Evolutionary conservation across 2,113 vertebrate species (phyloP), one percentile per base, ranked within the genome.

Genomic region (Cynopterus brachyotis): DNA sequence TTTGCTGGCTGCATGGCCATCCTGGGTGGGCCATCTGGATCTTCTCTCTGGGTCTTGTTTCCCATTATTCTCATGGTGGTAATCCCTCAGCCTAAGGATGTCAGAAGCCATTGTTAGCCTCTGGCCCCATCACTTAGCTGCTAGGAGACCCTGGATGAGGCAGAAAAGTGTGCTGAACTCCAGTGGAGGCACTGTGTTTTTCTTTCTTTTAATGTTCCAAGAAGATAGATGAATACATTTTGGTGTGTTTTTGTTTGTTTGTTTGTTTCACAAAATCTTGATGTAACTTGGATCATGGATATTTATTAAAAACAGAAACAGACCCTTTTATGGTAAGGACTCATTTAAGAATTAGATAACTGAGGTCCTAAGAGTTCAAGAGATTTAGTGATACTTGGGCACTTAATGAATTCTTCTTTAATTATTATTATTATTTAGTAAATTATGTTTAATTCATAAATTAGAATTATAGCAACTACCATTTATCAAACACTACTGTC

Each of bases 131-230:
- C 11, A 0, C 20, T 35, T 42, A 22, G 26, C 35, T 0, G 1
- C 60, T 32, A 4, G 57, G 40, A 28, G 45, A 45, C 28, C 17
- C 15, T 7, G 17, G 13, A 10, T 6, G 7, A 95, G 59, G 62
- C 6, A 2, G 55, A 60, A 53, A 4, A 30, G 67, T 17, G 60
- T 35, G 55, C 45, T 37, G 42, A 59, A 30, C 10, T 20, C 53
- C 11, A 9, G 0, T 26, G 30, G 28, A 17, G 24, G 9, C 1
- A 6, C 8, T 0, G 0, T 24, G 12, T 62, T 89, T 62, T 59
- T 76, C 30, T 75, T 60, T 88, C 26, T 69, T 67, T 69, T 16
- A 53, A 24, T 75, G 10, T 5, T 47, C 3, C 4, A 20, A 57
- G 72, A 66, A 88, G 28, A 57, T 59, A 66, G 66, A 45, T 42